phyloP scores from a whole-genome alignment of 53 echinoderm and acorn worm species.

The Arbacia lixula region DNA sequence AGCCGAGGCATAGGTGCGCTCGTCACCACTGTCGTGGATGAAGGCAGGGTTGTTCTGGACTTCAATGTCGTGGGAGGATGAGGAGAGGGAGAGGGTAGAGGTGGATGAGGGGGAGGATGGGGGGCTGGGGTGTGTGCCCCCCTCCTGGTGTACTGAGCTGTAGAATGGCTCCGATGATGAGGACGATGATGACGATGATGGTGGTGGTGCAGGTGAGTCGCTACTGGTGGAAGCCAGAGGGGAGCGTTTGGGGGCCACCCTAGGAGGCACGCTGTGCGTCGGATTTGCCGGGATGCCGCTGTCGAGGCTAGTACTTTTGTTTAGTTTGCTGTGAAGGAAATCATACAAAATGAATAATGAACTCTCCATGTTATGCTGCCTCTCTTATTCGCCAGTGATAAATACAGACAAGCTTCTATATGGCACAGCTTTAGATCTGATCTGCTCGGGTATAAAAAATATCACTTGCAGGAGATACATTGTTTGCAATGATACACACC shows the following conservation, averaged over 20 bases:
- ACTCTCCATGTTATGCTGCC: too few species aligned
- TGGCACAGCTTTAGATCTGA: too few species aligned
- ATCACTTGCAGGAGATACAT: too few species aligned
- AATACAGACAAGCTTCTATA: not conserved
- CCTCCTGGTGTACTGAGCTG: constrained; percentile 32
- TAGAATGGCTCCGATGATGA: constrained; percentile 43
- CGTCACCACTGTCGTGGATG: constrained; percentile 39
- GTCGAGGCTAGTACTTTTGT: constrained; percentile 76
- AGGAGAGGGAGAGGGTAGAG: constrained; percentile 10
- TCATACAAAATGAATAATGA: not conserved
- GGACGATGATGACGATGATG: too few species aligned
- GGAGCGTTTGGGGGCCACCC: not conserved
- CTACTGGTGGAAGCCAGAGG: constrained; percentile 7
- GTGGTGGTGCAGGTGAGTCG: not conserved
- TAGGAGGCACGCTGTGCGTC: constrained; percentile 43
- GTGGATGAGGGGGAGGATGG: constrained; percentile 49
- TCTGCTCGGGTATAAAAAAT: too few species aligned
- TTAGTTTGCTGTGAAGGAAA: constrained; percentile 40
- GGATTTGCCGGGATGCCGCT: constrained; percentile 57
- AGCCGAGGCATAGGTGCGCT: constrained; percentile 20
- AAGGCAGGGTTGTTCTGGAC: constrained; percentile 53
- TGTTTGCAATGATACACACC: too few species aligned
- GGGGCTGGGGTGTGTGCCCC: constrained; percentile 16
- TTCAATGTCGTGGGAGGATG: constrained; percentile 47
- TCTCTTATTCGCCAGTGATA: too few species aligned